Evolutionary conservation across 2,888 invertebrate genomes (phyloP), one percentile per base, ranked within the genome.

Genomic region (Trimorus sp.): DNA sequence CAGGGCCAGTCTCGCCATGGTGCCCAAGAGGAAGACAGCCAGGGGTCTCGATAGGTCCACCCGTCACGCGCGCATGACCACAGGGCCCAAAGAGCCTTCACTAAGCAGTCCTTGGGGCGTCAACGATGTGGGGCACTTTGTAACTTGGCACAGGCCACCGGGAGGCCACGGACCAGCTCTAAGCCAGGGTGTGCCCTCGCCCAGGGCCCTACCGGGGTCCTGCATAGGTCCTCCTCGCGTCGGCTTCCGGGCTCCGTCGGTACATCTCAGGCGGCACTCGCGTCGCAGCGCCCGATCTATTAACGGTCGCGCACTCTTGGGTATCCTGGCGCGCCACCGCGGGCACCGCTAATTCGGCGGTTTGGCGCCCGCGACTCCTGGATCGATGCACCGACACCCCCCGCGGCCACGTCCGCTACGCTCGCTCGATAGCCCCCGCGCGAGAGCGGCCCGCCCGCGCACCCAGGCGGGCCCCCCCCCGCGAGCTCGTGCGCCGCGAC

Each of bases 351-450:
- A 77, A 81, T 77, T 81, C 73, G 68, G 68, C 53, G 54, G 76
- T 26, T 26, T 26, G 26, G 26, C 26, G 54, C 58, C 59, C 68
- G 66, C 76, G 76, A 59, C 73, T 77, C 75, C 49, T 66, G 80
- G 80, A 81, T 81, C 81, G 77, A 81, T 81, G 66, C 77, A 70
- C 73, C 62, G 68, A 68, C 73, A 66, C 69, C 62, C 69, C 63
- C 69, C 78, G 65, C 78, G 26, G 26, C 26, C 62, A 69, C 76
- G 69, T 69, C 69, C 76, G 62, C 62, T 70, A 70, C 26, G 26
- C 2, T n/a, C 26, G 26, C 26, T 26, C 26, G 26, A 26, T 26
- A 26, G 26, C 26, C 2, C 26, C 26, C 26, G n/a, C n/a, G n/a
- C 4, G 26, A 63, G 77, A 77, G n/a, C n/a, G n/a, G 9, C 2